Evolutionary conservation across 2,888 invertebrate species (phyloP), one percentile per base, ranked within the genome.

Genomic region (Sepiola atlantica): DNA sequence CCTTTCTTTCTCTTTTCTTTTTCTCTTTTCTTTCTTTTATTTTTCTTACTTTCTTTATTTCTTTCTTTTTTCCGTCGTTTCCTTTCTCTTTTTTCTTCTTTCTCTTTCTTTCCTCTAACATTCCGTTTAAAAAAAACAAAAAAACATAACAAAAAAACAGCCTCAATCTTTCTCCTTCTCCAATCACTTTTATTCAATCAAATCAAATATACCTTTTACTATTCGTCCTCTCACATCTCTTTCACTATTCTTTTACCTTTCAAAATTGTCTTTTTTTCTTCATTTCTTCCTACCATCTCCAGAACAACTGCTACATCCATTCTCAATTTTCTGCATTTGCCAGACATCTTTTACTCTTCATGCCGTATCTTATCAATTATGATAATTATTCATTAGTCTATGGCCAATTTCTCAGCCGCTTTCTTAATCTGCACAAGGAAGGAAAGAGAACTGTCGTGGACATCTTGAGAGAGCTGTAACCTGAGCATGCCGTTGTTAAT

Each of bases 401-500:
- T 77, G 77, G 77, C 77, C 77, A 77, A 32, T n/a, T 77, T 77
- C 77, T 77, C 77, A 77, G 77, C n/a, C 32, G 32, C 77, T 77
- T 77, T n/a, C 14, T 77, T 77, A 77, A 77, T 77, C 77, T 77
- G 77, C n/a, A 77, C 14, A n/a, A 77, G n/a, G 32, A n/a, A 21
- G 32, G 77, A 24, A 61, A n/a, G 14, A n/a, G 77, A 61, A 61
- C 61, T 61, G 8, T 21, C 10, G 77, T 77, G 77, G 32, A 32
- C 77, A 32, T 77, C 77, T 77, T 77, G 77, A 32, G 45, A 45
- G 45, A 45, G 77, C n/a, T 32, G 77, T 77, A 77, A 77, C 77
- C 77, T 77, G 32, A 77, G n/a, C n/a, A n/a, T 77, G 77, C 77
- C n/a, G 77, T n/a, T 77, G 77, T n/a, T 77, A 77, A 77, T n/a